Base-by-base conservation (phyloP, 2,888 invertebrate species). In the Smittia sp. region DNA sequence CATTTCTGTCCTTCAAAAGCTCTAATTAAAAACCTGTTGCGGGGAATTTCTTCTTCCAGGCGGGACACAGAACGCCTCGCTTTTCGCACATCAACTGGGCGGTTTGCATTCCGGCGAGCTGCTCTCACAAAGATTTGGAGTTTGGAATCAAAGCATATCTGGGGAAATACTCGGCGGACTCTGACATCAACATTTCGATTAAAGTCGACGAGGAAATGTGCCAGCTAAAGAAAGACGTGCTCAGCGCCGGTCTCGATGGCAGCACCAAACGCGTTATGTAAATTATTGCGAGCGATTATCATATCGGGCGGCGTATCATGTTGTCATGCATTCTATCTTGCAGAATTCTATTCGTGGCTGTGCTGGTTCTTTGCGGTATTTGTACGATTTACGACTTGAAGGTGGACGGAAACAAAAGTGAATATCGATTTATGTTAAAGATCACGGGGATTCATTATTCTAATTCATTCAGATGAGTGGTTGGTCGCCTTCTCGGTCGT, bases 21-120 rank as follows among this genome's bases (percentile, higher is more conserved):
- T 54, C 54, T 65, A 65, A 54, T 3, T 13, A 24, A 73, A 62
- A 25, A 62, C 58, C 6, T 18, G 22, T 4, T 63, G 13, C 11
- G 20, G 25, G 9, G 62, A 11, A 18, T 22, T 67, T 67, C 24
- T 38, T 39, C 11, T 81, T 82, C 68, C 77, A 90, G 90, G 88
- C 89, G 58, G 89, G 89, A 2, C 90, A 90, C 79, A 83, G 89
- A 75, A 87, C 90, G 2, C 90, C 90, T 0, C 83, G 88, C 75
- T 89, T 86, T 77, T 86, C 87, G 1, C 84, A 86, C 15, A 84
- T 89, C 66, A 87, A 88, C 76, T 90, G 89, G 89, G 89, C 86
- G 1, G 78, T 89, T 9, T 90, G 90, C 77, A 84, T 88, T 13
- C 90, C 90, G 1, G 83, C 85, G 1, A 83, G 85, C 0, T 90